Evolutionary conservation across 2,888 invertebrate genomes (phyloP), one percentile per base, ranked within the genome.

Genomic region (Rhogogaster chlorosoma): DNA sequence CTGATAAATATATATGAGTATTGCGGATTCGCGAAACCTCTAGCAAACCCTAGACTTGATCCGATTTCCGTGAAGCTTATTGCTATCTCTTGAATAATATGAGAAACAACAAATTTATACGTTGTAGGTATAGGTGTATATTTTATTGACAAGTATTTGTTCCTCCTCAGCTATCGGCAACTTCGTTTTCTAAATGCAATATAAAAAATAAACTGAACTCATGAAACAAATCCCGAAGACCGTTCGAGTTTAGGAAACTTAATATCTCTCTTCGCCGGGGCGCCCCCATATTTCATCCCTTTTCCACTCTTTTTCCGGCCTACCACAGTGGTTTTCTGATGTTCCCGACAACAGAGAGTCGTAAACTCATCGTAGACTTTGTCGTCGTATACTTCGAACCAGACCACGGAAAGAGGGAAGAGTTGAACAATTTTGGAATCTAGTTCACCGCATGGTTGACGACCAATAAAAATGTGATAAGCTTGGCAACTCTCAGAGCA

Each of bases 361-460:
- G 53, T 77, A 77, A 77, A 77, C 77, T 77, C 29, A 77, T 77
- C 77, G 77, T 38, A 29, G 53, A 77, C 49, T 77, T 77, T 77
- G 49, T 77, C 77, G 53, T 32, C 53, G n/a, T 77, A 77, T 77
- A 77, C 18, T 77, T 77, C 53, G 32, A 29, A 6, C 18, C 26
- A 53, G 49, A 18, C n/a, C n/a, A 18, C n/a, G 38, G 22, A 9
- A n/a, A 49, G 42, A 42, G 73, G 42, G 26, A 77, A 77, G 53
- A 77, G 77, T 77, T 77, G 26, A 53, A 77, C 77, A 77, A 77
- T 77, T 53, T 77, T 2, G 9, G 32, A 77, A 77, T 77, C 77
- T 29, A 53, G 49, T 77, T 77, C 77, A 77, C 77, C 77, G 77
- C 53, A 32, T 53, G 77, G 77, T 77, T 53, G 49, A 77, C 77